Percentiles rank a stretch among this genome's conserved stretches.
These are phyloP conservation scores for Emydocephalus ijimae DNA, from an alignment of 2,113 vertebrate genomes.

Conservation along the genomic window DNA sequence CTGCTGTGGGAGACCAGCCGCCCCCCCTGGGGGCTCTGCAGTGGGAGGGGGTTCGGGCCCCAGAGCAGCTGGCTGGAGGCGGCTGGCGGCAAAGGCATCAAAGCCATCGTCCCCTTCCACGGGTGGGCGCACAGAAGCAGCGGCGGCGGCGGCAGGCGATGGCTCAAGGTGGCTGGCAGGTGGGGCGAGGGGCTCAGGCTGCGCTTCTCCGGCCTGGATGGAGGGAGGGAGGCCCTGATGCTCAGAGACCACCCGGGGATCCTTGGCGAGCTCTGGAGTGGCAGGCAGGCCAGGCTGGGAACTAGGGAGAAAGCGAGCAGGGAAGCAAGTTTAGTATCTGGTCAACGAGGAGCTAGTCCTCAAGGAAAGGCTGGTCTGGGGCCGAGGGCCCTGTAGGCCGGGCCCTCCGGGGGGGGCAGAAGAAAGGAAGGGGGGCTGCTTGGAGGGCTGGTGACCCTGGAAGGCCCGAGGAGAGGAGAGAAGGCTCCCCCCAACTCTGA, in stretches of 20 bases:
- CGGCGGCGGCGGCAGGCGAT: conserved; percentile 64
- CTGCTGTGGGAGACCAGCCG: background rate
- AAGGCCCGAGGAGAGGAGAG: background rate
- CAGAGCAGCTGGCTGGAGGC: conserved; percentile 69
- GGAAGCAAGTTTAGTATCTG: conserved; percentile 78
- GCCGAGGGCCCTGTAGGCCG: conserved; percentile 70
- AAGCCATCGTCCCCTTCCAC: conserved; percentile 83
- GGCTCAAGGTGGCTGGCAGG: conserved; percentile 48
- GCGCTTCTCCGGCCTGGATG: conserved; percentile 56
- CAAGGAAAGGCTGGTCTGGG: conserved; percentile 85
- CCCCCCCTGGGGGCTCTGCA: background rate
- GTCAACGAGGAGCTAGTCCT: conserved; percentile 76
- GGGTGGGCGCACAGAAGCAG: conserved; percentile 42
- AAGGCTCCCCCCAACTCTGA: background rate
- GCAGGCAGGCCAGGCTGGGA: conserved; percentile 70
- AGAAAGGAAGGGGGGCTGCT: conserved; percentile 65
- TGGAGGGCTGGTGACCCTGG: background rate
- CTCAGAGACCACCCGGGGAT: conserved; percentile 55
- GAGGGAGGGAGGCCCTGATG: conserved; percentile 56
- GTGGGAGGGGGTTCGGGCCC: conserved; percentile 28
- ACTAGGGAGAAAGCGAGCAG: conserved; percentile 88
- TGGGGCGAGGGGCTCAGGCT: conserved; percentile 44
- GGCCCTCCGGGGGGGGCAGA: conserved; percentile 40
- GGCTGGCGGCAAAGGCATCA: conserved; percentile 79
- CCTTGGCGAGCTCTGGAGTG: conserved; percentile 65